Percentiles rank a stretch among this genome's conserved stretches.
phyloP scores from a whole-genome alignment of 2,797 vertebrate species.

The Rhinogobio ventralis region DNA sequence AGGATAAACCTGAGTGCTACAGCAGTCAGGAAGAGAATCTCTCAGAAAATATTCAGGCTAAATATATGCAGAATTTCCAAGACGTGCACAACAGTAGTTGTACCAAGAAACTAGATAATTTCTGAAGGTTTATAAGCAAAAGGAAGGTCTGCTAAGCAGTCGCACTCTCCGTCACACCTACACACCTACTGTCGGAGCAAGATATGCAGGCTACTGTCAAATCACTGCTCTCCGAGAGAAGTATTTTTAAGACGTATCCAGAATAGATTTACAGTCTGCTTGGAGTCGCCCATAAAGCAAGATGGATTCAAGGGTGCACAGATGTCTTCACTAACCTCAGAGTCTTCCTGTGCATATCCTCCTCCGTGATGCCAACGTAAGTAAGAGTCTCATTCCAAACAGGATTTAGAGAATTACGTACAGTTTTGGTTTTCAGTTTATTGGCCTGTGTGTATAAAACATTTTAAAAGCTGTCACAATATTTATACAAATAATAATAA shows the following conservation, averaged over 20 bases:
- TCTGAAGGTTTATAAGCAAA: constrained; percentile 34
- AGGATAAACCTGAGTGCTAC: constrained; percentile 31
- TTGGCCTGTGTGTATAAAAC: constrained; percentile 80
- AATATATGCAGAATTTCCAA: constrained; percentile 24
- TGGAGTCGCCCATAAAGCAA: constrained; percentile 14
- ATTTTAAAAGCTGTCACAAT: neutral
- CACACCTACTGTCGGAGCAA: constrained; percentile 39
- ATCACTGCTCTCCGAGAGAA: constrained; percentile 12
- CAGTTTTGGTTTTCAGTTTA: constrained; percentile 91
- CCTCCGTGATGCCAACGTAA: constrained; percentile 88
- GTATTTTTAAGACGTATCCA: constrained; percentile 35
- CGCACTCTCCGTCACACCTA: constrained; percentile 33
- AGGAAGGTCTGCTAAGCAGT: constrained; percentile 17
- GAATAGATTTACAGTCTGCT: constrained; percentile 30
- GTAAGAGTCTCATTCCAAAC: constrained; percentile 91
- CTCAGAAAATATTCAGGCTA: constrained; percentile 42
- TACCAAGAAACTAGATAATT: constrained; percentile 33
- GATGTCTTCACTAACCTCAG: constrained; percentile 77
- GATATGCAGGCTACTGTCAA: constrained; percentile 49
- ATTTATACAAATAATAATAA: neutral
- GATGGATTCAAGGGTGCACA: constrained; percentile 13
- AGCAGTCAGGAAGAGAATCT: constrained; percentile 23
- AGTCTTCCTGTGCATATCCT: constrained; percentile 91
- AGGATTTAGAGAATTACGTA: constrained; percentile 89
- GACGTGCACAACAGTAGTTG: constrained; percentile 10